phyloP scores from a whole-genome alignment of 2,888 invertebrate species.

The Caenorhabditis auriculariae region DNA sequence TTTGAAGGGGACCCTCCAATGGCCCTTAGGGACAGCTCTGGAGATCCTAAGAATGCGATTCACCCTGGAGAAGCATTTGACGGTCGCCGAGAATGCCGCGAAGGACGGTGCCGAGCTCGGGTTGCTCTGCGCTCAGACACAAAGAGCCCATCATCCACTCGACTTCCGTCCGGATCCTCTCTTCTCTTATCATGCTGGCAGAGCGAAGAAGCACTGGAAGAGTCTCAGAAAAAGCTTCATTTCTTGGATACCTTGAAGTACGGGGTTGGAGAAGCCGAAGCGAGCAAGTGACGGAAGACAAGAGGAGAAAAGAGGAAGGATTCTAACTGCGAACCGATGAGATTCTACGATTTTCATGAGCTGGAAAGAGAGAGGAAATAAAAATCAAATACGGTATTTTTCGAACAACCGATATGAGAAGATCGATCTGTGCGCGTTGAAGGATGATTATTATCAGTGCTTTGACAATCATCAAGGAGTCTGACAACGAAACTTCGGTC shows the following conservation, averaged over 20 bases:
- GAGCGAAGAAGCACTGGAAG: slow-evolving; percentile 28
- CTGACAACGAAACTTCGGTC: slow-evolving; percentile 13
- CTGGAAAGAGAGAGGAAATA: slow-evolving; percentile 3
- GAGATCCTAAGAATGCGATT: too few relatives aligned
- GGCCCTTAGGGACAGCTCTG: too few relatives aligned
- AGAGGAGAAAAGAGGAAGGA: slow-evolving; percentile 50
- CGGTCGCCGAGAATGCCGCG: slow-evolving; percentile 29
- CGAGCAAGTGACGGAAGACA: slow-evolving; percentile 25
- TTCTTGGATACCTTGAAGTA: slow-evolving; percentile 10
- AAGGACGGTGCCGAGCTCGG: too few relatives aligned
- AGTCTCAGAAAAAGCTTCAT: background rate
- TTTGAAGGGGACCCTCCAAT: too few relatives aligned
- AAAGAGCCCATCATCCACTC: slow-evolving; percentile 51
- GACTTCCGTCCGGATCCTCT: slow-evolving; percentile 47
- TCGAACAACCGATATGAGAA: slow-evolving; percentile 24
- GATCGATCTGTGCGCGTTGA: slow-evolving; percentile 51
- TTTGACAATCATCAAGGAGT: slow-evolving; percentile 49
- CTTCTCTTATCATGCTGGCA: slow-evolving; percentile 27
- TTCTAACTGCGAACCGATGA: slow-evolving; percentile 34
- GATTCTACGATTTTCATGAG: slow-evolving; percentile 29
- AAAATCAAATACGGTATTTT: background rate
- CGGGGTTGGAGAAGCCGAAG: slow-evolving; percentile 24
- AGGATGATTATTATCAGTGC: slow-evolving; percentile 51
- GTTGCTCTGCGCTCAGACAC: slow-evolving; percentile 30
- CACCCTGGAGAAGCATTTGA: slow-evolving; percentile 20